Evolutionary conservation across 1,140 invertebrate genomes (phyloP), one percentile per base, ranked within the genome.

Genomic region (Neelides sp.): DNA sequence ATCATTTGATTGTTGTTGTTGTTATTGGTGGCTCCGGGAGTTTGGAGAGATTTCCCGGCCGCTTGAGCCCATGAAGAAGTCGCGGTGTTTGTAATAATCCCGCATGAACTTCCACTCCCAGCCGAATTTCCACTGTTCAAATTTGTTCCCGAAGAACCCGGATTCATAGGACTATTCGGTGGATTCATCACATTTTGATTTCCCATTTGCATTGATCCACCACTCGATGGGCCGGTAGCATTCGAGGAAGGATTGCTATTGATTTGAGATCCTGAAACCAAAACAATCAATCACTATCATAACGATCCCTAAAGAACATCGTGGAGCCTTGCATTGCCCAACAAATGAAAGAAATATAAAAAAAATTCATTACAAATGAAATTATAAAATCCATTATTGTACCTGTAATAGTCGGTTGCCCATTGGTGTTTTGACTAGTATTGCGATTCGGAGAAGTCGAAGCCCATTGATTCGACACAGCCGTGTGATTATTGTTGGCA

Each of bases 1-100:
- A 22, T 42, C 13, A 47, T 26, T 24, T 17, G 34, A 42, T 59
- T 34, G 53, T 22, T 64, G 50, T 23, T 64, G 63, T 43, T 63
- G 53, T 51, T 54, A 36, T 59, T 61, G 63, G 63, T 67, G 50
- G 63, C 65, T 52, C 63, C 67, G 28, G 57, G 56, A 55, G 64
- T 64, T 32, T 57, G 51, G 13, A 59, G 52, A 43, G 57, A 68
- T 60, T 72, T 71, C 27, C 70, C 70, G 48, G 70, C 70, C 34
- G 71, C 70, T 61, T 71, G 69, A 48, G 70, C 71, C 70, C 71
- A 72, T 41, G 71, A 65, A 30, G 61, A 59, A 43, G 49, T 47
- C 54, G 48, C 48, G 46, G 54, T 53, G 46, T 52, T 60, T 45
- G 48, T 57, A 46, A 54, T 53, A 35, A 52, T 52, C n/a, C 49